Evolutionary conservation across 2,113 vertebrate species (phyloP).

Genomic region (Donacobius atricapilla): DNA sequence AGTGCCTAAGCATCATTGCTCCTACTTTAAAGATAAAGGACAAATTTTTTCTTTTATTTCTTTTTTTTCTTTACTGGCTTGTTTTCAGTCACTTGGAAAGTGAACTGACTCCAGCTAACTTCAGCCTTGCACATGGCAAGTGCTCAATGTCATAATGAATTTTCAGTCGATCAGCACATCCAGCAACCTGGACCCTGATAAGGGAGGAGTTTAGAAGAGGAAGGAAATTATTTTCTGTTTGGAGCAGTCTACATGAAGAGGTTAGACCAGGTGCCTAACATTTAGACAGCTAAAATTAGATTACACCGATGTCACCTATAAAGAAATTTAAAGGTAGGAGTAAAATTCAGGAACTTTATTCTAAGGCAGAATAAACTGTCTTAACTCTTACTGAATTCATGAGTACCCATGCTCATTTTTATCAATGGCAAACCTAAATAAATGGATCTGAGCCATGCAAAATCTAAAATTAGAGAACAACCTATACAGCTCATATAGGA

Average conservation of each 20-base stretch:
- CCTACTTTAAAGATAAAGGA: background rate
- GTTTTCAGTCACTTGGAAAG: background rate
- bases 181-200: background rate
- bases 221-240: background rate
- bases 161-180: background rate
- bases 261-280: background rate
- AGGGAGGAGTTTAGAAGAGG: background rate
- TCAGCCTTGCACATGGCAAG: background rate
- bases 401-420: background rate
- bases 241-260: background rate
- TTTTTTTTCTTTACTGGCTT: background rate
- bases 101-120: background rate
- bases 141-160: background rate
- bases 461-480: background rate
- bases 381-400: background rate
- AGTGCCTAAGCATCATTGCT: background rate
- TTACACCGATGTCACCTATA: background rate
- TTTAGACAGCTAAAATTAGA: background rate
- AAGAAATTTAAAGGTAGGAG: background rate
- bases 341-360: background rate
- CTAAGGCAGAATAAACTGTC: background rate
- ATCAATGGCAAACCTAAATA: background rate
- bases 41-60: background rate
- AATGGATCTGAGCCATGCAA: background rate
- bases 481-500: background rate